Base-by-base conservation (phyloP, 2,113 vertebrate species). In the Stigmatopora nigra region DNA sequence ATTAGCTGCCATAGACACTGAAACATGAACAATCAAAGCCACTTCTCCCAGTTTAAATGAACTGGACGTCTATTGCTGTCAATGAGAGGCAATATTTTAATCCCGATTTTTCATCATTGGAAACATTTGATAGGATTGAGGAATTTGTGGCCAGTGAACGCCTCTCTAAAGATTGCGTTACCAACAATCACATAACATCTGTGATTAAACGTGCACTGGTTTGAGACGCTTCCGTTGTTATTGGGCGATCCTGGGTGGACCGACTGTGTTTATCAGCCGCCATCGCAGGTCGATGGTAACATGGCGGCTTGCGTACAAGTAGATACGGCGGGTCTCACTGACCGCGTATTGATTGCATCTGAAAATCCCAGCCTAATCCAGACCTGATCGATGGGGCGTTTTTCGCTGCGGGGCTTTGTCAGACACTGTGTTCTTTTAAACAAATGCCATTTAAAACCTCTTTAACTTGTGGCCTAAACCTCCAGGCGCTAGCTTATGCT, bases 311-410 rank as follows among this genome's bases (percentile, higher is more conserved):
- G 57, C 63, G 20, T 36, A 47, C 72, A 25, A 74, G 25, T 58
- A 67, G 68, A 70, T 5, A 53, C 12, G 61, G 78, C 48, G 53
- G n/a, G 62, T 70, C 63, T 68, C 65, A 68, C 36, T 47, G 67
- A 69, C 61, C 55, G 60, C 52, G 65, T 65, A 75, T 82, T 52
- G 78, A 85, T 79, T 56, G 56, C 36, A 59, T 17, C 48, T 58
- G 64, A 44, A 78, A 77, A 72, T 75, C 56, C 67, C 62, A 69
- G 66, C 71, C 68, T 67, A 53, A 76, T 72, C 72, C 58, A 78
- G 67, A 79, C 58, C 70, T 13, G 63, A 57, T 77, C 73, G 72
- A 80, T 84, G 71, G 67, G 71, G 17, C 61, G 46, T 57, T 77
- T 51, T 68, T 47, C 66, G 74, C 79, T 75, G 13, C 8, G 61